Conservation (phyloP, 2,888 invertebrate genomes). For the Synanthedon myopaeformis region DNA sequence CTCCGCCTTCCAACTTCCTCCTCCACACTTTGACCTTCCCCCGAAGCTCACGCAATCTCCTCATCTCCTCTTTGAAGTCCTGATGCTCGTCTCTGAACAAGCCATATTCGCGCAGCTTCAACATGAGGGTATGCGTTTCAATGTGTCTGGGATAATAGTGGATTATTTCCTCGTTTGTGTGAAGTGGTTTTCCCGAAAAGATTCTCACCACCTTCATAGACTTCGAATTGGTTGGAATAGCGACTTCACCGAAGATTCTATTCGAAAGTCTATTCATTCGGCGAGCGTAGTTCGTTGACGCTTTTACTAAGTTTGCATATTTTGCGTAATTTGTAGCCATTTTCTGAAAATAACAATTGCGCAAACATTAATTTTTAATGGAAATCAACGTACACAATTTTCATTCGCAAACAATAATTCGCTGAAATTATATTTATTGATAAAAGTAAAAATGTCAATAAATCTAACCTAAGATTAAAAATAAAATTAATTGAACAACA, state of each 20-base stretch:
- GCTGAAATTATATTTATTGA: background rate
- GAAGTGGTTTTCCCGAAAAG: constrained; percentile 80
- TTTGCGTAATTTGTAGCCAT: constrained; percentile 75
- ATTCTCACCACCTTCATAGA: constrained; percentile 86
- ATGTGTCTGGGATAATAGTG: constrained; percentile 90
- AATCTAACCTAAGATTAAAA: too few relatives aligned
- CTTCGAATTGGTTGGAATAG: constrained; percentile 77
- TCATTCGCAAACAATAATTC: background rate
- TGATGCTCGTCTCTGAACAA: constrained; percentile 88
- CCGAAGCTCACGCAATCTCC: constrained; percentile 77
- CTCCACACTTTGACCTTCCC: constrained; percentile 77
- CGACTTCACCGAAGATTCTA: constrained; percentile 90
- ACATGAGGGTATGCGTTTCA: constrained; percentile 81
- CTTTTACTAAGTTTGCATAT: constrained; percentile 77
- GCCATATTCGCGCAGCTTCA: constrained; percentile 79
- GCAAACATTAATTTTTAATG: too few relatives aligned
- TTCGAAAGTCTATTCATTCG: constrained; percentile 89
- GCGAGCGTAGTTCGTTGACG: constrained; percentile 82
- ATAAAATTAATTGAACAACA: too few relatives aligned
- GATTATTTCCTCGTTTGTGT: constrained; percentile 78
- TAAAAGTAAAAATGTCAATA: too few relatives aligned
- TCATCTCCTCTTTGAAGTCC: constrained; percentile 91
- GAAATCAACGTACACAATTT: background rate
- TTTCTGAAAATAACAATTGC: too few relatives aligned
- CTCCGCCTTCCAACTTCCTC: constrained; percentile 59